Conservation (phyloP, 2,888 invertebrate genomes). For the Dryococelus australis region DNA sequence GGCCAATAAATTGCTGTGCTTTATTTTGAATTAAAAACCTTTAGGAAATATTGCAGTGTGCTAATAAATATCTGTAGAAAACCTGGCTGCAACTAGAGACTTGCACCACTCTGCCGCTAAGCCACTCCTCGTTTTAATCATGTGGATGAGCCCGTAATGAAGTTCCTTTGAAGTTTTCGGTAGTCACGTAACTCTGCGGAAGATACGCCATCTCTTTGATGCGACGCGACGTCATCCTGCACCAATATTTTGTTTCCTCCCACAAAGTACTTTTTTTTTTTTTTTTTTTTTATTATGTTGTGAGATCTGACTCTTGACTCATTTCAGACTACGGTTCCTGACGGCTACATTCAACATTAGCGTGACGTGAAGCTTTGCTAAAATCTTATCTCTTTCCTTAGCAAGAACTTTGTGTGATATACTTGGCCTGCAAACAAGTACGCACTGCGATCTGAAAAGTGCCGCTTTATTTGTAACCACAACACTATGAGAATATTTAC, state of each 20-base stretch:
- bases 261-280: constrained; percentile 2
- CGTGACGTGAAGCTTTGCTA: neutral
- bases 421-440: too few relatives aligned
- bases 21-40: too few relatives aligned
- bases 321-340: neutral
- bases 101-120: neutral
- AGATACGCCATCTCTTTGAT: neutral
- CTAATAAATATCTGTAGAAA: too few relatives aligned
- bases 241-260: constrained; percentile 22
- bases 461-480: too few relatives aligned
- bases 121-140: constrained; percentile 18
- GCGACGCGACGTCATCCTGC: constrained; percentile 12
- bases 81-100: too few relatives aligned
- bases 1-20: too few relatives aligned
- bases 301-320: neutral
- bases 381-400: neutral
- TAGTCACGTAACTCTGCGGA: neutral
- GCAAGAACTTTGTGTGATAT: neutral
- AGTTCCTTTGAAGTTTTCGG: constrained; percentile 24
- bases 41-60: too few relatives aligned
- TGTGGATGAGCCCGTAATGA: constrained; percentile 29
- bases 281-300: neutral
- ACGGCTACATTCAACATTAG: neutral
- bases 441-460: too few relatives aligned
- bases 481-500: too few relatives aligned